Evolutionary conservation across 2,797 vertebrate species (phyloP).

Genomic region (Margarornis squamiger): DNA sequence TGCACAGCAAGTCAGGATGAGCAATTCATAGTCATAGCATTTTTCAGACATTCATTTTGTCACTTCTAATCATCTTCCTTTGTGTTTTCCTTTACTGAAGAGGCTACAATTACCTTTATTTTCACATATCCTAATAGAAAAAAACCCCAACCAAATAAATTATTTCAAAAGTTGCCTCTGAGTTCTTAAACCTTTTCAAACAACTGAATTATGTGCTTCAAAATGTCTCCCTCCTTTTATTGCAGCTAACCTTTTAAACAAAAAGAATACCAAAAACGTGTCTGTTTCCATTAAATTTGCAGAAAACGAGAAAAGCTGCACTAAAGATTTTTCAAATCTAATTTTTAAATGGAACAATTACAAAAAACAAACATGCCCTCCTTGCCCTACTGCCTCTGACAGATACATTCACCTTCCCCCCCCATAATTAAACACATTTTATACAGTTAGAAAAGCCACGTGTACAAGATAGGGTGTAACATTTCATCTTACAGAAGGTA

Average conservation of each 20-base stretch:
- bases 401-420: not conserved
- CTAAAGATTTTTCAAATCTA: not conserved
- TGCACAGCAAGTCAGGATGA: not conserved
- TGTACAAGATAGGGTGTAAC: not conserved
- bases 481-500: not conserved
- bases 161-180: not conserved
- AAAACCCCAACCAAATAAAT: not conserved
- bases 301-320: not conserved
- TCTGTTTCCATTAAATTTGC: not conserved
- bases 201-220: not conserved
- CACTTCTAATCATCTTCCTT: not conserved
- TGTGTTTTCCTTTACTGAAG: not conserved
- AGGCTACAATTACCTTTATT: not conserved
- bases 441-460: not conserved
- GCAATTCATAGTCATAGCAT: not conserved
- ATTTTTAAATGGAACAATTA: not conserved
- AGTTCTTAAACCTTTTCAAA: not conserved
- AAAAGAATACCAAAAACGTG: not conserved
- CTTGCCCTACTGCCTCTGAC: not conserved
- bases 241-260: not conserved
- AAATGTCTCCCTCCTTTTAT: not conserved
- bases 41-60: not conserved
- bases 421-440: not conserved
- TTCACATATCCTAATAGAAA: not conserved
- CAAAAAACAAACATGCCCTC: not conserved